These are phyloP conservation scores for Rhinella marina DNA, from an alignment of 2,797 vertebrate species.

Conservation along the genomic window DNA sequence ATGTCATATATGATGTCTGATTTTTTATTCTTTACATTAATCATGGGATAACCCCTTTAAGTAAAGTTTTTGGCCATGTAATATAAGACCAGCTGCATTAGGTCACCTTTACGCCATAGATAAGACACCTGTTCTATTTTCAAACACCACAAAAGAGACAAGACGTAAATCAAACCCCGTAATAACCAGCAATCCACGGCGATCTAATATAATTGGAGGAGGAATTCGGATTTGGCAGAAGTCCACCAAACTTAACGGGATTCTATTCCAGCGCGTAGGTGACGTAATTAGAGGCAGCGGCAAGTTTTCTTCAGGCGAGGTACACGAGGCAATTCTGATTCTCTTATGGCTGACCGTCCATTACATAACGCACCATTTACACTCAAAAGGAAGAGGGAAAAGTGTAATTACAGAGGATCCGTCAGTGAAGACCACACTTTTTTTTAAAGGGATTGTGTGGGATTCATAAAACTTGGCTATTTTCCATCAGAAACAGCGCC, in stretches of 20 bases:
- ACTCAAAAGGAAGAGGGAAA: neutral
- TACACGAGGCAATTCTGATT: neutral
- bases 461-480: neutral
- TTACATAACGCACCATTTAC: neutral
- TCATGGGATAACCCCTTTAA: neutral
- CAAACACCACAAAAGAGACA: neutral
- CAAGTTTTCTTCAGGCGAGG: neutral
- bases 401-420: neutral
- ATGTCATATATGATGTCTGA: too few species aligned
- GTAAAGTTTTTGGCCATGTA: neutral
- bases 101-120: neutral
- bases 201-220: neutral
- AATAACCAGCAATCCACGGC: neutral
- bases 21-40: neutral
- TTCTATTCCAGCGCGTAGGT: neutral
- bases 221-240: neutral
- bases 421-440: neutral
- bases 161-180: neutral
- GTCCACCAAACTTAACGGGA: neutral
- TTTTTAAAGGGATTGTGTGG: neutral
- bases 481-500: neutral
- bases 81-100: neutral
- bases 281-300: neutral
- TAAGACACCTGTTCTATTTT: neutral
- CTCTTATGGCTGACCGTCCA: neutral